Conservation (phyloP, 2,113 vertebrate species). For the Poecilia latipinna region DNA sequence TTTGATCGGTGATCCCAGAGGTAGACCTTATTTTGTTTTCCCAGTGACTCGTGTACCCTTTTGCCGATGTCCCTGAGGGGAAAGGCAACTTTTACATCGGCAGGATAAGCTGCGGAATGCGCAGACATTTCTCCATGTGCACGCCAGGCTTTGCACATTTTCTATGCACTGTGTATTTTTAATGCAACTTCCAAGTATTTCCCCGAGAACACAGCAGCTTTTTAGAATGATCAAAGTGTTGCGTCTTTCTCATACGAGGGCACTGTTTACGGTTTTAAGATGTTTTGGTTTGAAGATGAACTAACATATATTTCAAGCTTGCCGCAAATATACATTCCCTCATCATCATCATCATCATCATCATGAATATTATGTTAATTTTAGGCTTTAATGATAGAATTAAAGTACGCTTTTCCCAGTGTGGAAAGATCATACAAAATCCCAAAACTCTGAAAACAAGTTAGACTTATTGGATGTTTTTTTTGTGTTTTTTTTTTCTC, state of each 20-base stretch:
- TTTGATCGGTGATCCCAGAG: conserved; percentile 39
- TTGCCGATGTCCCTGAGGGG: conserved; percentile 13
- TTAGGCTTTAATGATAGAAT: too few relatives aligned
- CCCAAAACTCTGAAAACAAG: too few relatives aligned
- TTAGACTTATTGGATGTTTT: too few relatives aligned
- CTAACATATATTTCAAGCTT: background rate
- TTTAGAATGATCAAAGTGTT: conserved; percentile 23
- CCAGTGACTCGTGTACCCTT: conserved; percentile 17
- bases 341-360: too few relatives aligned
- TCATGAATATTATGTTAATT: too few relatives aligned
- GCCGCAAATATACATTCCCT: too few relatives aligned
- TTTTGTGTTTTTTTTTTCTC: too few relatives aligned
- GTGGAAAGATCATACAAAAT: too few relatives aligned
- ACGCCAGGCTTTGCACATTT: too few relatives aligned
- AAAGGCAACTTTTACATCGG: conserved; percentile 21
- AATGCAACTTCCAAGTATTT: conserved; percentile 14
- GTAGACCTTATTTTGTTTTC: conserved; percentile 19
- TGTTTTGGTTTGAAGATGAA: conserved; percentile 15
- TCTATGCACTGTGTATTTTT: conserved; percentile 12
- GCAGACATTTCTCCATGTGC: background rate
- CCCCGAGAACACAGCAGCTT: conserved; percentile 17
- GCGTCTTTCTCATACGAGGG: background rate
- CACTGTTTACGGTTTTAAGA: conserved; percentile 22
- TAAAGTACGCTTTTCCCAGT: too few relatives aligned
- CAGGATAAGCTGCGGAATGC: conserved; percentile 10